These are phyloP conservation scores for Avahi laniger DNA, from an alignment of 2,797 vertebrate genomes.

Conservation along the genomic window DNA sequence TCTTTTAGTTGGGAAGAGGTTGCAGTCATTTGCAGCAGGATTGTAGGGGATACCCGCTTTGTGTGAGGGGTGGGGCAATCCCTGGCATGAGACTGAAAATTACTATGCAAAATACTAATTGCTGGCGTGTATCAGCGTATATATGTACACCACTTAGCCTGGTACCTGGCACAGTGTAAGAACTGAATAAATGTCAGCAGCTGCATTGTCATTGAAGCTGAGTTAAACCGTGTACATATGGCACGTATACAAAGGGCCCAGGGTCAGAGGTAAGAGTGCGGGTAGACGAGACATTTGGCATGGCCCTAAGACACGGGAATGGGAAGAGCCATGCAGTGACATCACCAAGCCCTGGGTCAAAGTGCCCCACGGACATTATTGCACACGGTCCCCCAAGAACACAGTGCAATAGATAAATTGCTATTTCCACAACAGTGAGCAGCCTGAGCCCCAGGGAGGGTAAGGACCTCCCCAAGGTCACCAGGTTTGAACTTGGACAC, in stretches of 20 bases:
- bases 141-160: background rate
- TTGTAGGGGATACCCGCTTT: background rate
- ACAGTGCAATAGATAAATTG: accelerated
- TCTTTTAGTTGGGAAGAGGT: background rate
- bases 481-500: background rate
- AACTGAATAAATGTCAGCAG: background rate
- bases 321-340: background rate
- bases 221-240: background rate
- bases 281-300: background rate
- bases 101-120: background rate
- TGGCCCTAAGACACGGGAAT: background rate
- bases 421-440: background rate
- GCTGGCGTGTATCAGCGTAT: background rate
- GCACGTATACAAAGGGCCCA: background rate
- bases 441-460: too few species aligned
- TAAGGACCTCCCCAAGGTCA: background rate
- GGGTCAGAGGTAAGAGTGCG: background rate
- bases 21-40: background rate
- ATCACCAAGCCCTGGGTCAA: background rate
- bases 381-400: background rate
- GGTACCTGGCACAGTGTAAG: background rate
- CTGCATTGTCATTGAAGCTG: background rate
- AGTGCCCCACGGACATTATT: background rate
- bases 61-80: background rate
- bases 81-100: background rate